These are phyloP conservation scores for Drosophila robusta DNA, from an alignment of 2,888 invertebrate species.

Conservation along the genomic window DNA sequence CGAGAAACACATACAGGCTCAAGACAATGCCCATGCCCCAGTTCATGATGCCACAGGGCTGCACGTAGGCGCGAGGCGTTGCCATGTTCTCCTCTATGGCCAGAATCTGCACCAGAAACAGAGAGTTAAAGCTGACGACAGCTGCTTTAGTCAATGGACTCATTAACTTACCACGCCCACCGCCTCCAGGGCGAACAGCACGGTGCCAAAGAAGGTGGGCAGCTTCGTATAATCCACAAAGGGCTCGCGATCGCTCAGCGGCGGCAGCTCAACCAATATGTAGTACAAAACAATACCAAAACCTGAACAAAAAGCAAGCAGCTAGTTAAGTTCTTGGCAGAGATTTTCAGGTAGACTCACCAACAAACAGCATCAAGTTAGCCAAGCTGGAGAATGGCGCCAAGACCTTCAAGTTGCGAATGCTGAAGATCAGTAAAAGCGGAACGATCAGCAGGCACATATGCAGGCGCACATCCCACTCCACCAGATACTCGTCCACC, in stretches of 20 bases:
- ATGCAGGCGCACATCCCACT: constrained; percentile 86
- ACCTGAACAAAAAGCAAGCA: constrained; percentile 47
- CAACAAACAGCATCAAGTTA: constrained; percentile 92
- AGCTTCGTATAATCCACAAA: constrained; percentile 87
- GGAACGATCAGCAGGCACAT: constrained; percentile 88
- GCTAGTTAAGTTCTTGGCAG: neutral
- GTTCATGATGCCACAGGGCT: constrained; percentile 95
- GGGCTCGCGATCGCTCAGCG: constrained; percentile 84
- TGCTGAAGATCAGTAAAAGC: constrained; percentile 90
- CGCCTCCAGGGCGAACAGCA: constrained; percentile 95
- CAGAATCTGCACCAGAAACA: constrained; percentile 89
- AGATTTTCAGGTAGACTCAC: constrained; percentile 46
- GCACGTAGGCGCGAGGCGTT: constrained; percentile 94
- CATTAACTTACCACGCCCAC: constrained; percentile 90
- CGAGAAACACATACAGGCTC: constrained; percentile 92
- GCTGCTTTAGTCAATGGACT: too few relatives aligned
- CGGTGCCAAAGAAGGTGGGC: constrained; percentile 96
- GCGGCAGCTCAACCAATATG: constrained; percentile 89
- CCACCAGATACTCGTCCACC: constrained; percentile 87
- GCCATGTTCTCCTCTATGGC: constrained; percentile 99
- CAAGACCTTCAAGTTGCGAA: constrained; percentile 92
- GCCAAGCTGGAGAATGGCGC: constrained; percentile 97
- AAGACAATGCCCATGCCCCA: constrained; percentile 95
- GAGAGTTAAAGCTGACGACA: neutral
- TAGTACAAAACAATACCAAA: constrained; percentile 94